Base-by-base conservation (phyloP, 2,888 invertebrate genomes). In the Timandra comae region DNA sequence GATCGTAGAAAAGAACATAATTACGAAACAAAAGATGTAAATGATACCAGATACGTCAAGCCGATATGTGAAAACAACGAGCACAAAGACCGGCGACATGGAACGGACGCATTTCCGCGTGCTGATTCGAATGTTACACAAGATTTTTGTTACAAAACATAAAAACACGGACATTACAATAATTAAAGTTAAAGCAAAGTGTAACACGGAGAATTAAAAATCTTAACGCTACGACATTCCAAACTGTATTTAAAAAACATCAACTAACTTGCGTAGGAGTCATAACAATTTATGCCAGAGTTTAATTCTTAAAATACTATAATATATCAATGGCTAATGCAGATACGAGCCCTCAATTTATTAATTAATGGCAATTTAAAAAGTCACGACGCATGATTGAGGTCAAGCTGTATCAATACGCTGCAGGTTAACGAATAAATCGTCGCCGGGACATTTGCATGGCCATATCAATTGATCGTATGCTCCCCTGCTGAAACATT, bases 401-500 rank as follows among this genome's bases (percentile, higher is more conserved):
- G 78, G 77, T 77, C 78, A 77, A 75, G 55, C 69, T 56, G 62
- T 59, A 75, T 74, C 72, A 65, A 72, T 72, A 66, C 49, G 52
- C 49, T 49, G 54, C 67, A 77, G 81, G 81, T 81, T 79, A 81
- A 82, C 74, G 70, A 80, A 65, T 77, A 82, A 79, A 82, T 78
- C 74, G 71, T 64, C 67, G 56, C 62, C 48, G 65, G 72, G 63
- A 60, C 66, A 59, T 41, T 49, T 56, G 58, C 77, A 76, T 58
- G 84, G 85, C 63, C 81, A 68, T 74, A 76, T 79, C 79, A 82
- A 82, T 84, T 77, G 63, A 54, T 50, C 46, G 56, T 51, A 35
- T 30, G 47, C 49, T 54, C 68, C 69, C 66, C 63, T 50, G 20
- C 49, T 52, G 46, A 35, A 46, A 50, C 45, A 47, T 35, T 52